phyloP scores from a whole-genome alignment of 2,888 invertebrate species.

The Nymphalis c-album region DNA sequence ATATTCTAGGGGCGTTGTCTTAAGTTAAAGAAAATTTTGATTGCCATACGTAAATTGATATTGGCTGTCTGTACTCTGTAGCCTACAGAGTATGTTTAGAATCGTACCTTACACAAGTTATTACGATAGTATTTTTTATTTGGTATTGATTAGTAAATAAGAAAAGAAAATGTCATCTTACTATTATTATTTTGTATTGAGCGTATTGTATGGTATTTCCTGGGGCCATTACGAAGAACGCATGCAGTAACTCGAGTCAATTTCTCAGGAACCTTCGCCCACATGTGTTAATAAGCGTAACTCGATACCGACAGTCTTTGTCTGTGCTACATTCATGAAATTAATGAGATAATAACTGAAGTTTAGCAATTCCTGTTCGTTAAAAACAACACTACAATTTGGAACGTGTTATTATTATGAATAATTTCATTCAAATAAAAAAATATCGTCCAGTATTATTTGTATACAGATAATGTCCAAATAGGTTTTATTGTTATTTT shows the following conservation, averaged over 20 bases:
- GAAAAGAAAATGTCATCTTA: not conserved
- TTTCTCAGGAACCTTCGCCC: slow-evolving; percentile 32
- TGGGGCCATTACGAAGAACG: slow-evolving; percentile 24
- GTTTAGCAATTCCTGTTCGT: slow-evolving; percentile 11
- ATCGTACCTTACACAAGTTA: no score
- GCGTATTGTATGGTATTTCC: slow-evolving; percentile 14
- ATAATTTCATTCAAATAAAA: not conserved
- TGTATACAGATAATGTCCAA: no score
- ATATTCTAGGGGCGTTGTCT: no score
- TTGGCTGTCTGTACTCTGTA: no score
- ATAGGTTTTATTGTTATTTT: no score
- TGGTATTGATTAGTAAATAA: no score
- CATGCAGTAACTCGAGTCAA: slow-evolving; percentile 23
- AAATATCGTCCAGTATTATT: no score
- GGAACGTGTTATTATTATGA: not conserved
- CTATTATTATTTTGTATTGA: slow-evolving; percentile 6
- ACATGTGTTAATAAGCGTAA: slow-evolving; percentile 38
- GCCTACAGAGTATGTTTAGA: no score
- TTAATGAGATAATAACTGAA: slow-evolving; percentile 26
- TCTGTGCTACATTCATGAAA: slow-evolving; percentile 24
- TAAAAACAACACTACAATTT: not conserved
- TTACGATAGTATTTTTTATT: no score
- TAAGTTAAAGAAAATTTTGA: no score
- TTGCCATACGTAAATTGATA: no score
- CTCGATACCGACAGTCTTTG: slow-evolving; percentile 22